Base-by-base conservation (phyloP, 2,888 invertebrate species). In the Osedax frankpressi region DNA sequence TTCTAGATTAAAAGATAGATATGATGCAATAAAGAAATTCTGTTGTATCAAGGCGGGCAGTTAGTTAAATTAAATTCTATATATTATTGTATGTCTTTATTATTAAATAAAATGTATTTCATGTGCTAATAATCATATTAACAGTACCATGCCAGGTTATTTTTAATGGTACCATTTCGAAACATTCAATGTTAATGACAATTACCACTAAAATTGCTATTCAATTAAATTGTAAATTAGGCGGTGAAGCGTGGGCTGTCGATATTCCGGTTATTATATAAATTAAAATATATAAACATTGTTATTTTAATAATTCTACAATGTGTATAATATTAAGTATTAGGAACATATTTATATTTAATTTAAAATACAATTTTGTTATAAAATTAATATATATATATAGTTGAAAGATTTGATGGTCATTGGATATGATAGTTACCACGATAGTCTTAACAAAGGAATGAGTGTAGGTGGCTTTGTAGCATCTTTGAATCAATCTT, bases 121-220 rank as follows among this genome's bases (percentile, higher is more conserved):
- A n/a, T n/a, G n/a, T n/a, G n/a, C n/a, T n/a, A n/a, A n/a, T n/a
- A n/a, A n/a, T n/a, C n/a, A n/a, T n/a, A n/a, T n/a, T n/a, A n/a
- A n/a, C 79, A 85, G 86, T 87, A 3, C 86, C 87, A 0, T 84
- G 86, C 80, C 83, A 88, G 81, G 80, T 85, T 77, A 78, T 85
- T 14, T 80, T 83, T 75, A 82, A 75, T 0, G 88, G 88, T 62
- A 90, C 88, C 73, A 81, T 91, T 76, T 85, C 65, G 1, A 81
- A 86, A 0, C 79, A 80, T 44, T 86, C 87, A 77, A 90, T 89
- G 81, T 79, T 85, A 76, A 89, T 90, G 89, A 90, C 91, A 0
- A 90, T 95, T 65, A 92, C 92, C 0, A 93, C 93, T 0, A 96
- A 96, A 86, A 89, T 96, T 0, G 92, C 91, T 0, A 91, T 96